Evolutionary conservation across 2,888 invertebrate genomes (phyloP).

Genomic region (Mythimna loreyi): DNA sequence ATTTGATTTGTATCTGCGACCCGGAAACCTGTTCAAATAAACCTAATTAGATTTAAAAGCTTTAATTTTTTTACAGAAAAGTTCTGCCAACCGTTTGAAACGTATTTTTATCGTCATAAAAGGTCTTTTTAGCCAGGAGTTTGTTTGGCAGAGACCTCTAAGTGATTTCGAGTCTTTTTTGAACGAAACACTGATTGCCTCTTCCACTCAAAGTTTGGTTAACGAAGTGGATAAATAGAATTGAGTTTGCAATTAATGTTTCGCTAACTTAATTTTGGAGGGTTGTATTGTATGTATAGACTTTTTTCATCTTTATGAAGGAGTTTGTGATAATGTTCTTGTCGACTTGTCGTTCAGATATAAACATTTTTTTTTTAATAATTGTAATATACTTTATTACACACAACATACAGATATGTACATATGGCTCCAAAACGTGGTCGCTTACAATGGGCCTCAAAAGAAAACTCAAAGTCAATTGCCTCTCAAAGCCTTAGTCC

Average conservation of each 20-base stretch:
- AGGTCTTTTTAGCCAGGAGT: slow-evolving; percentile 29
- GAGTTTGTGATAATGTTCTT: too few relatives aligned
- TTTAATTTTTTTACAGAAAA: slow-evolving; percentile 36
- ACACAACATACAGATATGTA: too few relatives aligned
- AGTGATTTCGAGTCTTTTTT: slow-evolving; percentile 51
- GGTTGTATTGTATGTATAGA: background rate
- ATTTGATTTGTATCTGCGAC: slow-evolving; percentile 20
- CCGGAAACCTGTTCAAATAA: slow-evolving; percentile 42
- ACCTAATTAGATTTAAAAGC: slow-evolving; percentile 52
- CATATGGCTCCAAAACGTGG: too few relatives aligned
- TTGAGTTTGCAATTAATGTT: slow-evolving; percentile 35
- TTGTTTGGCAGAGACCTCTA: slow-evolving; percentile 41
- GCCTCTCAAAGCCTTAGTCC: too few relatives aligned
- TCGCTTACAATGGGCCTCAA: too few relatives aligned
- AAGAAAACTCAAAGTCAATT: too few relatives aligned
- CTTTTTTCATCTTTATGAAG: too few relatives aligned
- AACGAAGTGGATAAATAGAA: slow-evolving; percentile 31
- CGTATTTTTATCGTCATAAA: slow-evolving; percentile 36
- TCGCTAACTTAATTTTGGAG: slow-evolving; percentile 36
- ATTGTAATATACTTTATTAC: too few relatives aligned
- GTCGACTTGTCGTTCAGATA: too few relatives aligned
- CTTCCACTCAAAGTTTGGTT: slow-evolving; percentile 26
- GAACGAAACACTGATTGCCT: slow-evolving; percentile 38
- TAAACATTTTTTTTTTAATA: too few relatives aligned
- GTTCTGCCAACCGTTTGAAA: slow-evolving; percentile 36